phyloP scores from a whole-genome alignment of 2,888 invertebrate species.

The Sphecodes monilicornis region DNA sequence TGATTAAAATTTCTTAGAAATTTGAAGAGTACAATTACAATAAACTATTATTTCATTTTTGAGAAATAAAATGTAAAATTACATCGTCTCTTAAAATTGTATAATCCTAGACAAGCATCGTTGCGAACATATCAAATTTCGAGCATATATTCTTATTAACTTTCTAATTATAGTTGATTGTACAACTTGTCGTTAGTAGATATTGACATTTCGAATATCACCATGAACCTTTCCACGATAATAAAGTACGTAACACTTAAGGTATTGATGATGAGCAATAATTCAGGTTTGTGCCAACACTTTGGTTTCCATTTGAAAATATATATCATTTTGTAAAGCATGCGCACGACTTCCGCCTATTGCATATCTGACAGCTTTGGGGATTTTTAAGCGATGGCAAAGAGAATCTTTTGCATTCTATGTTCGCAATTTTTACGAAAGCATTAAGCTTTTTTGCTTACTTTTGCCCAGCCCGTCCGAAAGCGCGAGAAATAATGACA shows the following conservation, averaged over 20 bases:
- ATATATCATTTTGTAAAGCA: conserved; percentile 42
- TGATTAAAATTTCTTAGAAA: background rate
- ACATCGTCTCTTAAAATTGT: conserved; percentile 18
- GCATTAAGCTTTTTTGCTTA: conserved; percentile 20
- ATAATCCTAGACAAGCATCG: background rate
- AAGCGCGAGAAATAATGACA: conserved; percentile 77
- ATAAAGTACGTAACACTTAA: conserved; percentile 23
- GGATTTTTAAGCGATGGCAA: conserved; percentile 51
- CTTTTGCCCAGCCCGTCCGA: conserved; percentile 53
- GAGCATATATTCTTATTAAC: conserved; percentile 4
- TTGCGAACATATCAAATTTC: background rate
- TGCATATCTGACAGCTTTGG: conserved; percentile 37
- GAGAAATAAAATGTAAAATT: background rate
- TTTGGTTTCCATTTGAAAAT: conserved; percentile 40
- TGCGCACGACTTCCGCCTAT: conserved; percentile 54
- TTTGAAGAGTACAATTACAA: background rate
- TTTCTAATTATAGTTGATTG: conserved; percentile 1
- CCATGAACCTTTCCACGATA: background rate
- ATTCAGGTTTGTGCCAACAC: conserved; percentile 19
- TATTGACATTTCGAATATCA: background rate
- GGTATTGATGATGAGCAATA: conserved; percentile 20
- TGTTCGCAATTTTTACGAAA: conserved; percentile 61
- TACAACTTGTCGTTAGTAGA: background rate
- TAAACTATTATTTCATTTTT: background rate
- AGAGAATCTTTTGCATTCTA: conserved; percentile 40